Conservation (phyloP, 2,888 invertebrate genomes). For the Pyrrhosoma nymphula region DNA sequence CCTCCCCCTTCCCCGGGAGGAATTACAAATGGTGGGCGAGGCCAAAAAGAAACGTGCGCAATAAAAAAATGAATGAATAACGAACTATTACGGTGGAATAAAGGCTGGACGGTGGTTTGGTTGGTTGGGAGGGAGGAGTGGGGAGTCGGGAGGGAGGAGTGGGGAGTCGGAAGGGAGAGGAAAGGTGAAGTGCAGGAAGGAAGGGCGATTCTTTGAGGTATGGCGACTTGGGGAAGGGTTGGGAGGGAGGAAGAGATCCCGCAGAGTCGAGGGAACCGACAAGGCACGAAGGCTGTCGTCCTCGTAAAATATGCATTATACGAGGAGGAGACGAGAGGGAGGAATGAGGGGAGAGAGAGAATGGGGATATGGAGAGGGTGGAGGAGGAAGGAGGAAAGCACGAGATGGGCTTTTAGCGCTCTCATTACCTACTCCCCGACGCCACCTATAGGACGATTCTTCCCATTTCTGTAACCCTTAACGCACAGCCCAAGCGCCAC, state of each 20-base stretch:
- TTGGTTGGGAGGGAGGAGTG: neutral
- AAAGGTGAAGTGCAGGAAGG: constrained; percentile 1
- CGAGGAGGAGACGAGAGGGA: constrained; percentile 3
- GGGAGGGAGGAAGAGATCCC: constrained; percentile 48
- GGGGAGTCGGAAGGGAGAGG: neutral
- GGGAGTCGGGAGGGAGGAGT: neutral
- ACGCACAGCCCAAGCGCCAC: neutral
- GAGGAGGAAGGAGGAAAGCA: neutral
- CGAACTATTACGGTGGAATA: constrained; percentile 14
- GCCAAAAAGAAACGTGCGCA: constrained; percentile 10
- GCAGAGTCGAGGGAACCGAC: constrained; percentile 36
- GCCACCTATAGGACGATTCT: constrained; percentile 45
- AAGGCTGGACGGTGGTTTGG: neutral
- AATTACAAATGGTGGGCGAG: constrained; percentile 44
- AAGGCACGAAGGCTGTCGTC: constrained; percentile 61
- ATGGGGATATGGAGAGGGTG: neutral
- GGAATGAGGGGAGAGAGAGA: neutral
- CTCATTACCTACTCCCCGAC: constrained; percentile 39
- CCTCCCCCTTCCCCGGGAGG: neutral
- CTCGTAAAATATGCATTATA: constrained; percentile 63
- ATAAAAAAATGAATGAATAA: constrained; percentile 22
- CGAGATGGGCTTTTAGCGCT: constrained; percentile 41
- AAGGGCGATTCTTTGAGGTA: constrained; percentile 45
- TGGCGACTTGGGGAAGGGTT: neutral
- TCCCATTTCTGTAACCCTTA: constrained; percentile 21